Base-by-base conservation (phyloP, 30 jellyfish, hydroid and myxozoan genomes). In the Nemopilema nomurai region DNA sequence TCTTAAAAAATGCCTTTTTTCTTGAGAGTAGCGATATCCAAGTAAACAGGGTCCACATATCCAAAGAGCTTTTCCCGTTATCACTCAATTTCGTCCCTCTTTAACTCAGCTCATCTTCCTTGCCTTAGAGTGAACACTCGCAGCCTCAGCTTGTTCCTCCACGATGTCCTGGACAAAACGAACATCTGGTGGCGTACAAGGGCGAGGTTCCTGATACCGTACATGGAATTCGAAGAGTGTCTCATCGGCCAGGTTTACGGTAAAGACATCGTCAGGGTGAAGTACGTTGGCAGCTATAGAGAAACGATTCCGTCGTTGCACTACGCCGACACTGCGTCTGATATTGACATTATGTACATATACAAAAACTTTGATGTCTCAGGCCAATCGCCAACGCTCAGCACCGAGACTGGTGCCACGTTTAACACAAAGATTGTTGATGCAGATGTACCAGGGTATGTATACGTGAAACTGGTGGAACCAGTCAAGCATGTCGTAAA, bases 221-320 rank as follows among this genome's bases (percentile, higher is more conserved):
- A 79, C 67, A 79, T 79, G 89, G 52, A 62, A 26, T 79, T 79
- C 69, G 89, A 79, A 31, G 89, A 79, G 66, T 79, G 83, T 69
- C 20, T 79, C 28, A 79, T 79, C 24, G 83, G 83, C 23, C 69
- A 79, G 68, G 49, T 79, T 26, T 63, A 53, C 62, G 89, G 89
- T 7, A 62, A 64, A 53, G 89, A 82, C 81, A 79, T 79, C 27
- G 89, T 79, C 49, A 62, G 31, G 20, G 83, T 57, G 8, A 50
- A 26, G 31, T 79, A 79, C 28, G 89, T 79, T 17, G 91, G 91
- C 25, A 82, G 91, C 76, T 82, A 69, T 29, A 49, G 85, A 23
- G 91, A 82, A 31, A 74, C 86, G 28, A 71, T 82, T 22, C 18
- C 88, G 25, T 62, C 91, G 7, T 51, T 82, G 22, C 91, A 82